phyloP scores from a whole-genome alignment of 2,797 vertebrate genomes.

The Hemitrygon akajei region DNA sequence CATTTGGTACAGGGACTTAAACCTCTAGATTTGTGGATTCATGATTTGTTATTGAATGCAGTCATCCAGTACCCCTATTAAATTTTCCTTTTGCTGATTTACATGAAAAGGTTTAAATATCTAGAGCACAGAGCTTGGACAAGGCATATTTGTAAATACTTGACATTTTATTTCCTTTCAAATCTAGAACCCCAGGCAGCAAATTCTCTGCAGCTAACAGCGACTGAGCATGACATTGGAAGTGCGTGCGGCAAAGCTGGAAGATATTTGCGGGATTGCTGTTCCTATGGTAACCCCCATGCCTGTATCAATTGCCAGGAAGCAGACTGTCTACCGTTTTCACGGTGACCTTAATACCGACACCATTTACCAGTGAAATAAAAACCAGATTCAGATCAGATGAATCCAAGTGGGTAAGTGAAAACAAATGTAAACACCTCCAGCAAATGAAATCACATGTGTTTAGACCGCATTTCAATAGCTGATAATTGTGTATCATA shows the following conservation, averaged over 20 bases:
- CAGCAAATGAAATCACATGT: constrained; percentile 18
- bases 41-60: background rate
- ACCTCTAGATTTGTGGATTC: background rate
- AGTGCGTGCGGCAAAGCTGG: background rate
- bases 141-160: background rate
- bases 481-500: constrained; percentile 13
- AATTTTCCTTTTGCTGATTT: background rate
- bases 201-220: background rate
- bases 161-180: background rate
- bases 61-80: background rate
- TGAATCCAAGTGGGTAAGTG: constrained; percentile 16
- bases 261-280: background rate
- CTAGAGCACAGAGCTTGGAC: too few species aligned
- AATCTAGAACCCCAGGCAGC: background rate
- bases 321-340: constrained; percentile 28
- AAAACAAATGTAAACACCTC: constrained; percentile 2
- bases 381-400: constrained; percentile 23
- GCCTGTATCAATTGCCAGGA: background rate
- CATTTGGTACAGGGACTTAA: too few species aligned
- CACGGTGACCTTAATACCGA: constrained; percentile 11
- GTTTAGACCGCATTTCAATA: background rate
- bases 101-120: background rate
- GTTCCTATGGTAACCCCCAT: background rate
- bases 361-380: constrained; percentile 22
- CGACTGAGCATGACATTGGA: background rate